Conservation (phyloP, 2,888 invertebrate genomes). For the Celastrina argiolus region DNA sequence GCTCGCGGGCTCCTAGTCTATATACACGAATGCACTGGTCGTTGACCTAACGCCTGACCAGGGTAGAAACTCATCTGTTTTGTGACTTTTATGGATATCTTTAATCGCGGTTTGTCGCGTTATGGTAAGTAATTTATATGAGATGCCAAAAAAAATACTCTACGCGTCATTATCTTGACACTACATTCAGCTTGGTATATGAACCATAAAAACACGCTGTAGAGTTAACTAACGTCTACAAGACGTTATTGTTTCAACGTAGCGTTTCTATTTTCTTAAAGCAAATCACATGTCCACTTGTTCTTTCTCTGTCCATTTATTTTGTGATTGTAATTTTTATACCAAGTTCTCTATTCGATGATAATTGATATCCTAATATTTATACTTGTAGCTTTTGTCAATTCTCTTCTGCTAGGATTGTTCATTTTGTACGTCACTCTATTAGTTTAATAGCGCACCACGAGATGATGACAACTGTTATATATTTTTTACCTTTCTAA, state of each 20-base stretch:
- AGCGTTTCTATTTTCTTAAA: background rate
- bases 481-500: no score
- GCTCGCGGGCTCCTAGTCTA: no score
- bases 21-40: no score
- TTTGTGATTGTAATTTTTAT: background rate
- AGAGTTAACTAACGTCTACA: background rate
- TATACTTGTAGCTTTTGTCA: background rate
- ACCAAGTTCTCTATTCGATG: background rate
- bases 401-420: background rate
- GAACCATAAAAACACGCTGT: background rate
- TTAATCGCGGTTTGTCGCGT: no score
- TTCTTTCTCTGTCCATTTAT: background rate
- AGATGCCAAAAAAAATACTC: no score
- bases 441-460: slow-evolving; percentile 11
- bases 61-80: no score
- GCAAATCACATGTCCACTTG: background rate
- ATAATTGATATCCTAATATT: background rate
- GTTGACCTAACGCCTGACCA: no score
- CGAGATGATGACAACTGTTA: no score
- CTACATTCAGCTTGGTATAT: no score
- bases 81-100: no score
- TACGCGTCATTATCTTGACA: no score
- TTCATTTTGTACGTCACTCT: background rate
- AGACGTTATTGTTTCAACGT: background rate
- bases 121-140: no score